These are phyloP conservation scores for Alligator sinensis DNA, from an alignment of 2,113 vertebrate genomes.

Conservation along the genomic window DNA sequence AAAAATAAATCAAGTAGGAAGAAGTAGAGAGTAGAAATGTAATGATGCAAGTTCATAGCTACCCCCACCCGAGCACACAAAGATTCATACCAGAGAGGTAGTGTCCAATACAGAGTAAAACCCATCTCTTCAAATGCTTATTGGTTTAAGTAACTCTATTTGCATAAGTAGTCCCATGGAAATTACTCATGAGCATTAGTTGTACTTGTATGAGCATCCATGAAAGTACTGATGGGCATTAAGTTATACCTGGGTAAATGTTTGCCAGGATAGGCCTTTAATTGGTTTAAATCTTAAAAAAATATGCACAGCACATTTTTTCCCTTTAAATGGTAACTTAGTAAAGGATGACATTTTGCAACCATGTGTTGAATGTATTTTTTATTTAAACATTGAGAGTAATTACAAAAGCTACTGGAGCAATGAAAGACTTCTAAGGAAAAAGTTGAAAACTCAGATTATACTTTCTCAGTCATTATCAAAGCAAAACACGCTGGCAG, in stretches of 20 bases:
- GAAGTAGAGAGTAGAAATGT: too few species aligned
- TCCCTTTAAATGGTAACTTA: neutral
- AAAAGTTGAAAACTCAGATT: constrained; percentile 63
- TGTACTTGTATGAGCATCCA: neutral
- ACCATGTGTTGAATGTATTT: constrained; percentile 60
- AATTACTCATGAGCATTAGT: too few species aligned
- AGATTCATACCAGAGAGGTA: too few species aligned
- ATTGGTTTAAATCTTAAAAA: neutral
- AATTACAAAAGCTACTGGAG: constrained; percentile 84
- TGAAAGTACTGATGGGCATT: neutral
- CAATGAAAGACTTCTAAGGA: constrained; percentile 70
- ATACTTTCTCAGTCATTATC: constrained; percentile 72
- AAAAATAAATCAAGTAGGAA: too few species aligned
- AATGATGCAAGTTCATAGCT: too few species aligned
- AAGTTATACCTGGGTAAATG: rapidly evolving
- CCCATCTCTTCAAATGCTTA: neutral
- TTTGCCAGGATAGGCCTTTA: neutral
- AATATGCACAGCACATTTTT: neutral
- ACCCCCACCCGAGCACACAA: too few species aligned
- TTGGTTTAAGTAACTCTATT: neutral
- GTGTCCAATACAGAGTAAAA: too few species aligned
- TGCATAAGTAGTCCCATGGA: neutral
- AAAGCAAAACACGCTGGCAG: constrained; percentile 66
- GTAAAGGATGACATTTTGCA: constrained; percentile 56
- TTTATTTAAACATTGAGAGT: constrained; percentile 81